phyloP scores from a whole-genome alignment of 1,140 invertebrate species.

The Goniozus legneri region DNA sequence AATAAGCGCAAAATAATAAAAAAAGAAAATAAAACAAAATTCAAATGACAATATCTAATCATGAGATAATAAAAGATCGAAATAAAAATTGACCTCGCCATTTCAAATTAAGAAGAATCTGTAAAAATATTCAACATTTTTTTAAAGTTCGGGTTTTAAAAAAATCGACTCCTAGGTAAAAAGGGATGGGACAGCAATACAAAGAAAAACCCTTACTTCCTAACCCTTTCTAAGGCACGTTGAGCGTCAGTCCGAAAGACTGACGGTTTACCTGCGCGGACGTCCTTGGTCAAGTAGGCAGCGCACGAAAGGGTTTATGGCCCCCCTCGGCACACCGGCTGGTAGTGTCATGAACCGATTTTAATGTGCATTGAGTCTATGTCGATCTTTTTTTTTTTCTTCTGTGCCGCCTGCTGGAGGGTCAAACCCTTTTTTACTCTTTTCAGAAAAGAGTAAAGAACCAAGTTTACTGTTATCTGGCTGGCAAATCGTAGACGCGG shows the following conservation, averaged over 20 bases:
- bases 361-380: slow-evolving; percentile 13
- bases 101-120: no score
- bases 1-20: no score
- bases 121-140: no score
- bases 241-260: slow-evolving; percentile 11
- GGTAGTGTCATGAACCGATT: slow-evolving; percentile 39
- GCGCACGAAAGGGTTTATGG: slow-evolving; percentile 22
- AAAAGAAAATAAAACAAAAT: not conserved
- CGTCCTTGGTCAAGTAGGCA: slow-evolving; percentile 37
- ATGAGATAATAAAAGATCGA: no score
- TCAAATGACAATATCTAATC: no score
- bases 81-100: no score
- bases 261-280: slow-evolving; percentile 24
- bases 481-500: slow-evolving; percentile 31
- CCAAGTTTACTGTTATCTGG: slow-evolving; percentile 33
- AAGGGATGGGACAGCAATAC: not conserved
- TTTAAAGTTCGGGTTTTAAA: no score
- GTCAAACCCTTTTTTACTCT: no score
- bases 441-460: slow-evolving; percentile 38
- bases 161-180: no score
- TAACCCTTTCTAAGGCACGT: slow-evolving; percentile 32
- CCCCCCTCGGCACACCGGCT: no score
- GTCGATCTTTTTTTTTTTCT: not conserved
- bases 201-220: slow-evolving; percentile 30
- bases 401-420: no score